A percentile compares a stretch with the other conserved stretches of the same genome.
These are phyloP conservation scores for Sipunculus nudus DNA, from an alignment of 2,888 invertebrate species.

Conservation along the genomic window DNA sequence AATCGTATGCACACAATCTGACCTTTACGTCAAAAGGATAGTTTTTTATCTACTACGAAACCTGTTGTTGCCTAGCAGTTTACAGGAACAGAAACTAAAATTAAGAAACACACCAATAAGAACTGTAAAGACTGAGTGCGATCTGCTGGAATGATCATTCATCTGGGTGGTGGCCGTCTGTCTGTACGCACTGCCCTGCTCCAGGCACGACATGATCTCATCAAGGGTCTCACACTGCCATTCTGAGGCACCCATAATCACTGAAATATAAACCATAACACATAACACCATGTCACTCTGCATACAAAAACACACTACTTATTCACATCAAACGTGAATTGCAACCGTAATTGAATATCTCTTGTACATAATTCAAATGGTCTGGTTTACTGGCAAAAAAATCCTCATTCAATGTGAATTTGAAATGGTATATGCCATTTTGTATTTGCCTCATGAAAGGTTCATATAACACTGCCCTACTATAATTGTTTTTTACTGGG, in stretches of 20 bases:
- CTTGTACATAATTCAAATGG: too few species aligned
- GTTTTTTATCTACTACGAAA: neutral
- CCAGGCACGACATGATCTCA: conserved; percentile 63
- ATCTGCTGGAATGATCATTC: conserved; percentile 67
- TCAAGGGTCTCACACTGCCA: conserved; percentile 59
- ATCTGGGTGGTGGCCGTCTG: conserved; percentile 67
- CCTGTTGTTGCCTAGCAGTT: neutral
- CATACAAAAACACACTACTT: neutral
- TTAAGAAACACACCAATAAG: conserved; percentile 55
- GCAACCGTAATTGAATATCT: neutral
- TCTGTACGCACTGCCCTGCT: conserved; percentile 61
- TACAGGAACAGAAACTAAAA: neutral
- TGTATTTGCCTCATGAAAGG: too few species aligned
- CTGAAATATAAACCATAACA: conserved; percentile 44
- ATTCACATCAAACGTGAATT: neutral
- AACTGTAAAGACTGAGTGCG: conserved; percentile 66
- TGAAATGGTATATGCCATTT: too few species aligned
- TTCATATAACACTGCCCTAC: too few species aligned
- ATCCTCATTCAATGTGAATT: too few species aligned
- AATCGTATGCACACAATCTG: too few species aligned
- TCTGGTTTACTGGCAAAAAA: too few species aligned
- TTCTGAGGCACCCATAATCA: conserved; percentile 63
- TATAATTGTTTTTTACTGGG: too few species aligned
- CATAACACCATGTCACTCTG: neutral
- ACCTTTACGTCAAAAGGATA: too few species aligned